Conservation (phyloP, 2,113 vertebrate species). For the Archocentrus centrarchus region DNA sequence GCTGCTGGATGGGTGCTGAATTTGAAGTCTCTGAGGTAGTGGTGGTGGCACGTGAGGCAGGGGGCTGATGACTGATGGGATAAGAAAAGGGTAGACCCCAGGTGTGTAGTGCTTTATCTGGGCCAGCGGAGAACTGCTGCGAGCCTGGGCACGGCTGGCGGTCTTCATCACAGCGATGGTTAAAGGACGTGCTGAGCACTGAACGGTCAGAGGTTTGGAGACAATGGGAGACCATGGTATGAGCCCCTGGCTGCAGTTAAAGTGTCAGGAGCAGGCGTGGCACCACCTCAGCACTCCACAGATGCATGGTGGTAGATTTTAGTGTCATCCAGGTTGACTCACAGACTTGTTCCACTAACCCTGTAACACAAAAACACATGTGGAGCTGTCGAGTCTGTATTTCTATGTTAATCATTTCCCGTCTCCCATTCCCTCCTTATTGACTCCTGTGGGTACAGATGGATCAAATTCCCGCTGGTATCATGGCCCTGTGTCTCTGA, state of each 20-base stretch:
- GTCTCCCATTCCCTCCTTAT: not conserved
- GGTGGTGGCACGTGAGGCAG: slow-evolving; percentile 83
- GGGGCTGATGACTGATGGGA: slow-evolving; percentile 91
- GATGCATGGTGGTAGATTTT: slow-evolving; percentile 48
- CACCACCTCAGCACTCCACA: slow-evolving; percentile 51
- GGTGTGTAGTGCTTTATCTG: slow-evolving; percentile 92
- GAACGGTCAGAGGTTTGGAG: slow-evolving; percentile 36
- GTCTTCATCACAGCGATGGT: slow-evolving; percentile 83
- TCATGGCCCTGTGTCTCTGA: too few relatives aligned
- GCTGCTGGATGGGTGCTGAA: slow-evolving; percentile 85
- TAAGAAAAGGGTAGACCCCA: slow-evolving; percentile 89
- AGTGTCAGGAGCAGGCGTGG: slow-evolving; percentile 34
- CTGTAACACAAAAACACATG: slow-evolving; percentile 55
- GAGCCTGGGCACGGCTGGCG: slow-evolving; percentile 86
- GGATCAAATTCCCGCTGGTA: not conserved
- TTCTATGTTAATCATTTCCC: not conserved
- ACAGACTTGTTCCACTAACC: not conserved
- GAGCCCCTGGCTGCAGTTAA: slow-evolving; percentile 52
- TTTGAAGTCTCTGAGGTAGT: slow-evolving; percentile 85
- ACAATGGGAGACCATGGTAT: slow-evolving; percentile 68
- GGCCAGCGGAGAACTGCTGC: slow-evolving; percentile 87
- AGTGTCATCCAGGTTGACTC: not conserved
- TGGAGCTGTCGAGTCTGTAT: not conserved
- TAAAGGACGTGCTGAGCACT: slow-evolving; percentile 45
- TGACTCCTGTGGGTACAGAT: not conserved